Percentiles rank a stretch among this genome's conserved stretches.
Conservation (phyloP, 2,113 vertebrate genomes). For the Tychaedon coryphoeus region DNA sequence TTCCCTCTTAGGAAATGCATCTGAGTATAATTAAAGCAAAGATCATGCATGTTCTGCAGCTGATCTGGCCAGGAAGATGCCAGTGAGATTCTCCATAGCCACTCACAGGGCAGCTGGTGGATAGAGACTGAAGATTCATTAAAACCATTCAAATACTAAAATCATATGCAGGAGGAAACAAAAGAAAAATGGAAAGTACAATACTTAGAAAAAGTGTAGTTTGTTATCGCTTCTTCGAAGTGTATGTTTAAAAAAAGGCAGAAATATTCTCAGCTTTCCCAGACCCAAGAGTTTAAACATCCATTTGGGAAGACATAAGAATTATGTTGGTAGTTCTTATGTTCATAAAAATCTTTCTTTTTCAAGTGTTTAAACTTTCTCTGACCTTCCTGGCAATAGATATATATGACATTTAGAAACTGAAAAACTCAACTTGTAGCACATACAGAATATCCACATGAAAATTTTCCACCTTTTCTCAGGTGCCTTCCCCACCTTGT, state of each 20-base stretch:
- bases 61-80: not conserved
- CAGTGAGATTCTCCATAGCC: not conserved
- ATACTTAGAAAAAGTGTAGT: not conserved
- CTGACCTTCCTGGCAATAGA: not conserved
- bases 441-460: not conserved
- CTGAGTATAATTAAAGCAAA: not conserved
- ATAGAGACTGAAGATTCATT: not conserved
- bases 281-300: not conserved
- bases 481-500: not conserved
- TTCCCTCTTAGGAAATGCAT: not conserved
- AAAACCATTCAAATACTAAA: not conserved
- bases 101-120: not conserved
- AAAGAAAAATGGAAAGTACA: not conserved
- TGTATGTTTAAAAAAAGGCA: not conserved
- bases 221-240: not conserved
- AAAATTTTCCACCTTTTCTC: not conserved
- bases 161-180: not conserved
- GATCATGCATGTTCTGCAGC: not conserved
- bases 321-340: not conserved
- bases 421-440: not conserved
- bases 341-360: not conserved
- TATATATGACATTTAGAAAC: not conserved
- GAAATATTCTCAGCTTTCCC: not conserved
- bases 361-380: not conserved
- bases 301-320: not conserved